phyloP scores from a whole-genome alignment of 1,140 invertebrate genomes.

The Daktulosphaira vitifoliae region DNA sequence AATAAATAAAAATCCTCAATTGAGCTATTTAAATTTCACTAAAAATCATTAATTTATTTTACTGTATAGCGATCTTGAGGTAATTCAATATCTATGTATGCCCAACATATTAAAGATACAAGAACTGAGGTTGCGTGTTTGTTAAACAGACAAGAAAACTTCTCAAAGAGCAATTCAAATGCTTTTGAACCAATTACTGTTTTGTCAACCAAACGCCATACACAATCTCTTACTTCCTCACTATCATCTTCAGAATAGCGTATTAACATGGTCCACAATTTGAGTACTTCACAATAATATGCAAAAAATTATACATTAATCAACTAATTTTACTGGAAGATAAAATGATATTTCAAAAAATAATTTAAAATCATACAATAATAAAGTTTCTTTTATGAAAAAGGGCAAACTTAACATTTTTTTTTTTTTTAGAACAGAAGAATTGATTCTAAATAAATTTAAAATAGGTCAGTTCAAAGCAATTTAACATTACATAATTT shows the following conservation, averaged over 20 bases:
- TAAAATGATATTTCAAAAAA: too few species aligned
- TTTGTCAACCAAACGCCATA: conserved; percentile 8
- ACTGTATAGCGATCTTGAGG: conserved; percentile 2
- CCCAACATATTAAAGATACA: conserved; percentile 13
- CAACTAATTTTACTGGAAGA: too few species aligned
- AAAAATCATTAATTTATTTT: not conserved
- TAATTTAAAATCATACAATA: too few species aligned
- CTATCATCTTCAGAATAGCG: conserved; percentile 19
- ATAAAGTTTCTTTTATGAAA: too few species aligned
- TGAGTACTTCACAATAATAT: not conserved
- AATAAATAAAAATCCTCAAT: too few species aligned
- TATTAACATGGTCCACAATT: conserved; percentile 11
- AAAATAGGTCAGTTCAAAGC: too few species aligned
- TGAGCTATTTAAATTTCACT: too few species aligned
- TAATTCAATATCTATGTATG: not conserved
- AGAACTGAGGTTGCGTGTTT: conserved; percentile 1
- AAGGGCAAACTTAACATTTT: too few species aligned
- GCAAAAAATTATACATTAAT: too few species aligned
- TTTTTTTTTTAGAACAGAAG: too few species aligned
- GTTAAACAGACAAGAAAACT: conserved; percentile 4
- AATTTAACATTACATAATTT: too few species aligned
- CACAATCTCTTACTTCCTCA: conserved; percentile 9
- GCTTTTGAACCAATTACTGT: conserved; percentile 2
- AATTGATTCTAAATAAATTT: too few species aligned
- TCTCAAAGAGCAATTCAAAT: conserved; percentile 16